Percentiles rank a stretch among this genome's conserved stretches.
These are phyloP conservation scores for Trichosurus vulpecula DNA, from an alignment of 2,797 vertebrate genomes.

Conservation along the genomic window DNA sequence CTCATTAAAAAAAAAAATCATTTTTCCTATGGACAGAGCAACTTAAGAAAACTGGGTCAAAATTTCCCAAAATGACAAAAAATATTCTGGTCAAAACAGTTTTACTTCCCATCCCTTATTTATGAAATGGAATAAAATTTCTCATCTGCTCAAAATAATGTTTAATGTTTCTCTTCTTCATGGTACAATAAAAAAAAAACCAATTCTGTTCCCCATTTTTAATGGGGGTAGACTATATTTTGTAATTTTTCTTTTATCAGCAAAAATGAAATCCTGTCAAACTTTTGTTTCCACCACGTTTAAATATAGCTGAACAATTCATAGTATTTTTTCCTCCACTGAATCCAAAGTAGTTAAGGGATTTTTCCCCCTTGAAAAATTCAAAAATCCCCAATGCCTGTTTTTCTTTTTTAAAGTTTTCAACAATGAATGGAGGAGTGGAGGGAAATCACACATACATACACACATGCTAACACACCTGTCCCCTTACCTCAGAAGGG, in stretches of 20 bases:
- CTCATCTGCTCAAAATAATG: constrained; percentile 73
- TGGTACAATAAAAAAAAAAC: constrained; percentile 54
- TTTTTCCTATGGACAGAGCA: constrained; percentile 66
- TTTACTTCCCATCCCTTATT: constrained; percentile 62
- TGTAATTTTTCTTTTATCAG: constrained; percentile 53
- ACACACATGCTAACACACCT: constrained; percentile 39
- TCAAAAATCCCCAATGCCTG: constrained; percentile 52
- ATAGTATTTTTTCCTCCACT: constrained; percentile 67
- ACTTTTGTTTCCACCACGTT: constrained; percentile 66
- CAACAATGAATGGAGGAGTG: constrained; percentile 53
- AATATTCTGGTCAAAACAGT: constrained; percentile 64
- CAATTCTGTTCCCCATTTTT: constrained; percentile 45
- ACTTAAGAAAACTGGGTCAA: constrained; percentile 45
- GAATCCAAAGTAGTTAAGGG: constrained; percentile 64
- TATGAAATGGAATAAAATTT: constrained; percentile 64
- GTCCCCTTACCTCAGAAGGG: constrained; percentile 56
- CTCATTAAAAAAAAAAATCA: constrained; percentile 48
- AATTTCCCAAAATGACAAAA: constrained; percentile 67
- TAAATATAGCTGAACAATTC: constrained; percentile 68
- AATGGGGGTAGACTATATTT: constrained; percentile 57
- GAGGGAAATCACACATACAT: constrained; percentile 64
- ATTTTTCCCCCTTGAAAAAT: constrained; percentile 56
- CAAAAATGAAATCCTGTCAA: constrained; percentile 60
- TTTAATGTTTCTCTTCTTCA: constrained; percentile 60
- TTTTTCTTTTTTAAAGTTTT: constrained; percentile 48